Base-by-base conservation (phyloP, 2,888 invertebrate genomes). In the Agrochola lychnidis region DNA sequence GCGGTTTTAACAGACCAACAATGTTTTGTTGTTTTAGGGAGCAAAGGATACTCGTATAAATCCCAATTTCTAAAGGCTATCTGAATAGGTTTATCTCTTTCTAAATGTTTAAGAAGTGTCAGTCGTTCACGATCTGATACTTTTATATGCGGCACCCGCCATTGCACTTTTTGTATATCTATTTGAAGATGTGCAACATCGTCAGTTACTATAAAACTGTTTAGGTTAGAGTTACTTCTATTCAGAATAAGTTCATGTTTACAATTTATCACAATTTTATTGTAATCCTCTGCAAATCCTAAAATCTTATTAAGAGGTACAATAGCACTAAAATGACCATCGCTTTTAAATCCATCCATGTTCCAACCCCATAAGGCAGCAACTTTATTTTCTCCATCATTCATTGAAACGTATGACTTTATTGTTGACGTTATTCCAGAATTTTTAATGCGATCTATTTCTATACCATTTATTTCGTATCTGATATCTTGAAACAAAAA, bases 321-420 rank as follows among this genome's bases (percentile, higher is more conserved):
- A 1, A 64, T 7, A 16, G 64, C 64, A 64, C 45, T 64, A 42
- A 64, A 64, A 64, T 45, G 2, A 0, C 51, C 67, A 51, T 67
- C 36, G 6, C 2, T 66, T 25, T 66, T 19, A 30, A 66, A 30
- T 66, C 45, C 64, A 0, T 19, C 25, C 19, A 30, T 19, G 4
- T 30, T 53, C 53, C 68, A 68, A 19, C 68, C 53, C 53, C 53
- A 56, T 9, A 68, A 1, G 3, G 53, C 53, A 19, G 53, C 68
- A 40, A 68, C 68, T n/a, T 57, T 57, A 69, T 42, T 57, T 57
- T 69, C 56, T 57, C 6, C 57, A 4, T 69, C 19, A 69, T 69
- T 69, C 56, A 56, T n/a, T n/a, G 56, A 56, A n/a, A 51, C 19
- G 19, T 51, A 51, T 48, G 48, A 48, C 16, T 48, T 48, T 48